phyloP scores from a whole-genome alignment of 2,797 vertebrate species.

The Hydrolagus colliei region DNA sequence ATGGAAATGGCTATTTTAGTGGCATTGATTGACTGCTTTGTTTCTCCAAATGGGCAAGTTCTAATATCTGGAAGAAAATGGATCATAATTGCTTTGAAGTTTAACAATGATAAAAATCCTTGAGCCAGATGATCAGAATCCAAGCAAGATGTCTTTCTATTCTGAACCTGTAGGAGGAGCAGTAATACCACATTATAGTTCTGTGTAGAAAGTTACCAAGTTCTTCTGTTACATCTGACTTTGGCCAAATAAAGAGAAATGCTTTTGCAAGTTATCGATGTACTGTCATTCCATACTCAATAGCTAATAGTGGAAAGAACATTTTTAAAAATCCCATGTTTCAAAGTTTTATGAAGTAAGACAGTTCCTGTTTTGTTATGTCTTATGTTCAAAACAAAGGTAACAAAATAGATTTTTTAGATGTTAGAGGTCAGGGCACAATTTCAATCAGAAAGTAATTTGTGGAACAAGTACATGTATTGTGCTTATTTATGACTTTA shows the following conservation, averaged over 20 bases:
- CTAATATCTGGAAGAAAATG: constrained; percentile 65
- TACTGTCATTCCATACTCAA: neutral
- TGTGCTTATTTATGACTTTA: neutral
- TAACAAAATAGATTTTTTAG: neutral
- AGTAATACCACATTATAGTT: constrained; percentile 57
- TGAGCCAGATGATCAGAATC: constrained; percentile 39
- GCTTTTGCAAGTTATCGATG: neutral
- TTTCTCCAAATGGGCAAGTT: constrained; percentile 67
- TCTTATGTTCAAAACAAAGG: neutral
- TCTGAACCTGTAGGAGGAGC: constrained; percentile 63
- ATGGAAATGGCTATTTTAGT: constrained; percentile 73
- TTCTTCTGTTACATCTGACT: neutral
- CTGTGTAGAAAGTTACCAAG: neutral
- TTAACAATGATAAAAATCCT: constrained; percentile 35
- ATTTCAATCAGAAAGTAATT: neutral
- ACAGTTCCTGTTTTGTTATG: neutral
- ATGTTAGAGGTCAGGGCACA: neutral
- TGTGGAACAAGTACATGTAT: neutral
- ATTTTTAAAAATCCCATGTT: too few species aligned
- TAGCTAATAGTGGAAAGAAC: too few species aligned
- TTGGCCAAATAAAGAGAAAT: neutral
- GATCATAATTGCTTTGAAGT: constrained; percentile 55
- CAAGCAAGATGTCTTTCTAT: constrained; percentile 46
- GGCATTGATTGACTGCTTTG: constrained; percentile 73
- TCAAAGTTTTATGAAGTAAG: neutral